Percentiles rank a stretch among this genome's conserved stretches.
phyloP scores from a whole-genome alignment of 2,888 invertebrate genomes.

The Acanthacorydalis orientalis region DNA sequence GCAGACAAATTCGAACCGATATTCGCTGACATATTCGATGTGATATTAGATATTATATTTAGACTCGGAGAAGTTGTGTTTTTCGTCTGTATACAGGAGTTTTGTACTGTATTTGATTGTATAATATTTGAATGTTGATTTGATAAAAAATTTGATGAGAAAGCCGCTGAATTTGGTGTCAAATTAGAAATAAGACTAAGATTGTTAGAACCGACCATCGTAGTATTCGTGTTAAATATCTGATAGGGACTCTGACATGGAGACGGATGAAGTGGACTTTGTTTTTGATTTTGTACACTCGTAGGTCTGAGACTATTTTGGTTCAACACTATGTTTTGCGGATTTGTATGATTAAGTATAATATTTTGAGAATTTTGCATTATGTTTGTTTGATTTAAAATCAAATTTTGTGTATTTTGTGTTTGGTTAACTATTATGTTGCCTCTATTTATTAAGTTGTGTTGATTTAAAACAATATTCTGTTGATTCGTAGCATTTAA shows the following conservation, averaged over 20 bases:
- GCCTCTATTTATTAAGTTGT: slow-evolving; percentile 6
- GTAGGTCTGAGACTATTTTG: slow-evolving; percentile 5
- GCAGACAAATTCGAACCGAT: slow-evolving; percentile 1
- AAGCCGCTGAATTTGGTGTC: neutral
- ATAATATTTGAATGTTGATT: slow-evolving; percentile 1
- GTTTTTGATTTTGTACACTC: slow-evolving; percentile 4
- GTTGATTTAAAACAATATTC: slow-evolving; percentile 6
- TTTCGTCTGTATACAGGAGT: neutral
- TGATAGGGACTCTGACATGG: slow-evolving; percentile 17
- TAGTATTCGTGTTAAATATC: slow-evolving; percentile 26
- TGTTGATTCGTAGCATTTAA: slow-evolving; percentile 6
- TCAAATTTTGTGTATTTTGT: slow-evolving; percentile 7
- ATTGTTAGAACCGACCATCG: slow-evolving; percentile 27
- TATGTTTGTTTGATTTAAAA: slow-evolving; percentile 7
- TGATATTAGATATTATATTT: slow-evolving; percentile 1
- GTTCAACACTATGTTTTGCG: slow-evolving; percentile 6
- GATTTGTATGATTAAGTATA: slow-evolving; percentile 4
- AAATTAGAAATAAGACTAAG: slow-evolving; percentile 18
- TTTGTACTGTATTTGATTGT: neutral
- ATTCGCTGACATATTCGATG: slow-evolving; percentile 4
- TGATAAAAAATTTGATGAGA: slow-evolving; percentile 1
- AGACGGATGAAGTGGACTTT: slow-evolving; percentile 4
- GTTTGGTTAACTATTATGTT: slow-evolving; percentile 7
- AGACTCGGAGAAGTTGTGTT: slow-evolving; percentile 1
- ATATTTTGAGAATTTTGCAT: slow-evolving; percentile 7